Evolutionary conservation across 2,797 vertebrate species (phyloP), one percentile per base, ranked within the genome.

Genomic region (Picus viridis): DNA sequence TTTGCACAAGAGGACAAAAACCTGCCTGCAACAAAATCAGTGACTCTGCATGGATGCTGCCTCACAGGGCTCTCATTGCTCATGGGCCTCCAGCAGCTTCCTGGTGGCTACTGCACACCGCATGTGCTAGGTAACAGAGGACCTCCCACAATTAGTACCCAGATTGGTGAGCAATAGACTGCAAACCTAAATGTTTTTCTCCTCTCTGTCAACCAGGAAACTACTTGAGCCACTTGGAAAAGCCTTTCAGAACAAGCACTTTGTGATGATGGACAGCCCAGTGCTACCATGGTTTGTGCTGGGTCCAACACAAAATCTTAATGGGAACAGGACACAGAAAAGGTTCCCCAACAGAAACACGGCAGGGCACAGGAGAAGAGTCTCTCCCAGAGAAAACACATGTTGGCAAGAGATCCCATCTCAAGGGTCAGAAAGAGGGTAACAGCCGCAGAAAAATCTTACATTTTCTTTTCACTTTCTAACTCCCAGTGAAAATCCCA

Each of bases 181-280:
- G 72, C 53, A 86, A 94, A 89, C 73, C 62, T 51, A 91, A 32
- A 79, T 59, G 54, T 74, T 59, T 91, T 75, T 79, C 39, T 91
- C 83, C 67, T 82, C 71, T 86, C 64, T 54, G 83, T 82, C 95
- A 86, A 62, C 88, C 77, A 79, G 76, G 45, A 96, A 96, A 86
- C 90, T 79, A 94, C 93, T 62, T 63, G 47, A 43, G 71, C 68
- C 80, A 86, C 85, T 65, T 88, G 47, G 73, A 94, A 81, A 4
- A 76, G 41, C 80, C n/a, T 68, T 74, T 59, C 71, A 89, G 71
- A 88, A 54, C 41, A 76, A 94, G 58, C 41, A n/a, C 54, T 56
- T 13, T 14, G 73, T 51, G 85, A 89, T 76, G 93, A 95, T 53
- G 49, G 92, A 88, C 10, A 58, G 47, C 24, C 29, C 73, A 36